These are phyloP conservation scores for Dendrolimus houi DNA, from an alignment of 2,888 invertebrate genomes.

Conservation along the genomic window DNA sequence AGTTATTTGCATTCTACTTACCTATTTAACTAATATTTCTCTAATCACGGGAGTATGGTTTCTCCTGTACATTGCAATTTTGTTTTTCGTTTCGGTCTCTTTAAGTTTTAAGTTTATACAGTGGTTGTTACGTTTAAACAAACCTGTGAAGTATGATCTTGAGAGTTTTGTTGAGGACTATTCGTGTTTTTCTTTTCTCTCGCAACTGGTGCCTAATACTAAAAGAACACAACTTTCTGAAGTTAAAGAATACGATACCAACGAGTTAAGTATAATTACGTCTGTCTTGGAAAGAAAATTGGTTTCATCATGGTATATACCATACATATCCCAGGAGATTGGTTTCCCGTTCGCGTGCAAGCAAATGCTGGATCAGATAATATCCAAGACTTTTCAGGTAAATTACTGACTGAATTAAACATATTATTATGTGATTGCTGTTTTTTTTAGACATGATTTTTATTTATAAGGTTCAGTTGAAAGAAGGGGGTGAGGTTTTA, in stretches of 20 bases:
- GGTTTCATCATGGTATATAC: conserved; percentile 68
- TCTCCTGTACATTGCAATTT: conserved; percentile 44
- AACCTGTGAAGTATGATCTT: conserved; percentile 65
- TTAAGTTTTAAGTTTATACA: conserved; percentile 71
- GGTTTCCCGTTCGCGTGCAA: conserved; percentile 70
- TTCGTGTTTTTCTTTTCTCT: conserved; percentile 35
- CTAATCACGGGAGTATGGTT: conserved; percentile 62
- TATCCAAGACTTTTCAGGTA: conserved; percentile 64
- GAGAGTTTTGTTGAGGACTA: conserved; percentile 35
- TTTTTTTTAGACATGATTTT: too few relatives aligned
- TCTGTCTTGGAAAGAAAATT: conserved; percentile 59
- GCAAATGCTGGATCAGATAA: conserved; percentile 68
- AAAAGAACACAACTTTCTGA: conserved; percentile 14
- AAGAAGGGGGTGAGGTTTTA: too few relatives aligned
- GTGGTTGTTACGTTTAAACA: conserved; percentile 68
- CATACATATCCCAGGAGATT: conserved; percentile 65
- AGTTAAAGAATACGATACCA: conserved; percentile 58
- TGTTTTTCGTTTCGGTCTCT: conserved; percentile 60
- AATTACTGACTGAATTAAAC: conserved; percentile 7
- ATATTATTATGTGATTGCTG: too few relatives aligned
- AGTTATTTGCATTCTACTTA: conserved; percentile 41
- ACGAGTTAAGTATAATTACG: conserved; percentile 62
- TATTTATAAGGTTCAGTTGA: too few relatives aligned
- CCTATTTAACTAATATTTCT: conserved; percentile 56
- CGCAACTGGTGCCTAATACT: conserved; percentile 29